A percentile compares a stretch with the other conserved stretches of the same genome.
phyloP scores from a whole-genome alignment of 1,140 invertebrate species.

The Scaptomyza hsui region DNA sequence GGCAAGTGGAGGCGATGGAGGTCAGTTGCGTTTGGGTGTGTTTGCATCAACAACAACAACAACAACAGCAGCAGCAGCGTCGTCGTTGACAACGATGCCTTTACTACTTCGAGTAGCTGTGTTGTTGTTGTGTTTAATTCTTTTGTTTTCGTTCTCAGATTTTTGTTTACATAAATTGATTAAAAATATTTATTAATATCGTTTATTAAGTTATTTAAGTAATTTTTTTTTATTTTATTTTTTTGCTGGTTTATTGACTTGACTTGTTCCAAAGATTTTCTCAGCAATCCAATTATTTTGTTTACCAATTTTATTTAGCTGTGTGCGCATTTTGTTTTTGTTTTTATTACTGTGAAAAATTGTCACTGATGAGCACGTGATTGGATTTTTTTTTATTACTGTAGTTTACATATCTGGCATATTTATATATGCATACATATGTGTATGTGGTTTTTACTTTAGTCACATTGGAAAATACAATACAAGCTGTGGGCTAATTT shows the following conservation, averaged over 20 bases:
- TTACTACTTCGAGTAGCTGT: constrained; percentile 16
- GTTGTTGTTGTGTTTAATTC: constrained; percentile 17
- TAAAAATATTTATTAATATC: constrained; percentile 49
- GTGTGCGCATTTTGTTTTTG: not conserved
- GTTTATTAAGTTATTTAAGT: constrained; percentile 41
- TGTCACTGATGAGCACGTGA: constrained; percentile 17
- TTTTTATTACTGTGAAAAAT: constrained; percentile 16
- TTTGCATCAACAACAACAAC: constrained; percentile 37
- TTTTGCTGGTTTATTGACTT: constrained; percentile 21
- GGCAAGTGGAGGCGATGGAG: constrained; percentile 26
- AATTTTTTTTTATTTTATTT: constrained; percentile 10
- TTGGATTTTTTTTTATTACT: not conserved
- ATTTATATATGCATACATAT: not conserved
- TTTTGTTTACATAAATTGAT: constrained; percentile 60
- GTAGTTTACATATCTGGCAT: not conserved
- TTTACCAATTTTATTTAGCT: constrained; percentile 34
- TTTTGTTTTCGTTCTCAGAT: constrained; percentile 38
- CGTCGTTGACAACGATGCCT: constrained; percentile 11
- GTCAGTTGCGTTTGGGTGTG: constrained; percentile 38
- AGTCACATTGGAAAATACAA: constrained; percentile 34
- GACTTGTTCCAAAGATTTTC: not conserved
- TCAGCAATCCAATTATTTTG: constrained; percentile 34
- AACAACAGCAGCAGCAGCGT: not conserved
- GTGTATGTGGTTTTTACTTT: constrained; percentile 10
- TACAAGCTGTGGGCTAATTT: constrained; percentile 40